Conservation (phyloP, 35 echinoderm and acorn worm genomes). For the Ophiothrix spiculata region DNA sequence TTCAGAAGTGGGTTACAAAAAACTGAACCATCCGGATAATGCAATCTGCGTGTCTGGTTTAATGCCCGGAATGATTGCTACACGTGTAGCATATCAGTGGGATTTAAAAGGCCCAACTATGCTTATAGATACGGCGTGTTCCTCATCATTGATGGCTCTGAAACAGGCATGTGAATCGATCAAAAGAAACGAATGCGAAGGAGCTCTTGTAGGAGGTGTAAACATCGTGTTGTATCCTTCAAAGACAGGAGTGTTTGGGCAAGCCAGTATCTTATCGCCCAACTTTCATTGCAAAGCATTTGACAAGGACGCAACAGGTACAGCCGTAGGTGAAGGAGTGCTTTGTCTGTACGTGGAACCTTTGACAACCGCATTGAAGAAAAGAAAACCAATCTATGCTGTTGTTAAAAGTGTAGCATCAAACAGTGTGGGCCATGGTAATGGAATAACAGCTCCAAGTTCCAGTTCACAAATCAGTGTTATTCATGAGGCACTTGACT, state of each 20-base stretch:
- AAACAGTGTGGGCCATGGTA: background rate
- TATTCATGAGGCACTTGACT: background rate
- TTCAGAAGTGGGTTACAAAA: background rate
- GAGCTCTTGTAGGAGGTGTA: conserved; percentile 1
- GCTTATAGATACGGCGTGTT: background rate
- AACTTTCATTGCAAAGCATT: background rate
- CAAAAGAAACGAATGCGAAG: background rate
- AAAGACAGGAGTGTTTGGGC: background rate
- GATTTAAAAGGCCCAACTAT: background rate
- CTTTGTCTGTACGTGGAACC: conserved; percentile 3
- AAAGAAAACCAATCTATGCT: background rate
- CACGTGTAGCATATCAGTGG: background rate
- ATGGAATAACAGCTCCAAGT: conserved; percentile 11
- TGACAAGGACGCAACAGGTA: background rate
- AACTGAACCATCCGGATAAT: background rate
- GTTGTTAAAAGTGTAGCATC: conserved; percentile 17
- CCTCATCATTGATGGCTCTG: background rate
- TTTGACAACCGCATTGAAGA: background rate
- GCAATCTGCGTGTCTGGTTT: background rate
- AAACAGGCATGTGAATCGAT: background rate
- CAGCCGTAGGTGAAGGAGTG: conserved; percentile 18
- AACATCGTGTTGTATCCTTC: background rate
- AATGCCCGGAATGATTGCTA: conserved; percentile 11
- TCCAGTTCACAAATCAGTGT: conserved; percentile 9
- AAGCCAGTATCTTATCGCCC: background rate